Base-by-base conservation (phyloP, 2,888 invertebrate genomes). In the Morpho helenor region DNA sequence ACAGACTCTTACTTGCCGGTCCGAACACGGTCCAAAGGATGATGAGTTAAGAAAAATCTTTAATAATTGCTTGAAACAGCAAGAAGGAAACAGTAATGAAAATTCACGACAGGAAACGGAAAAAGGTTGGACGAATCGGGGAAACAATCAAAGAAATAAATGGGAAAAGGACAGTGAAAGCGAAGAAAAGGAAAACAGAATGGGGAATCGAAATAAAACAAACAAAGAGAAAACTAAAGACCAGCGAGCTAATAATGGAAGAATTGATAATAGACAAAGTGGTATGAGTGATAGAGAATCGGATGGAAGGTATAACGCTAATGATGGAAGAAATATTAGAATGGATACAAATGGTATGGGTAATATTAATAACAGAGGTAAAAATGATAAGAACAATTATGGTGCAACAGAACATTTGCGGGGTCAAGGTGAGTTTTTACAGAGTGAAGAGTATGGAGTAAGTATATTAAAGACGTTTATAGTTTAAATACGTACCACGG, bases 11-110 rank as follows among this genome's bases (percentile, higher is more conserved):
- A 92, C 87, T 70, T 94, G 94, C 67, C 91, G 91, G 8, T 87
- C 92, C 0, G 92, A 92, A 50, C 92, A 92, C 56, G 92, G 93
- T 31, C 88, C 91, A n/a, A 87, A 90, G 59, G 92, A 93, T 66
- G 87, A 91, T 16, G 92, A 93, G 56, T 76, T 93, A 4, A 93
- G 92, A 64, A 89, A 84, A 51, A 86, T 93, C 7, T 91, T 93
- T 64, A 89, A 89, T 62, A 90, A 80, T 53, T 94, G 94, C 64
- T 82, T 92, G 69, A 91, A 86, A 49, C 88, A 82, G 70, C 79
- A 82, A 70, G 84, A 81, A 60, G 77, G 68, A 48, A 80, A 70
- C 8, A 76, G 62, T 45, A 78, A 72, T 64, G 74, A 62, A 44
- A 68, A 72, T 46, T 68, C 67, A 44, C 69, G 72, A 47, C 69